phyloP scores from a whole-genome alignment of 2,113 vertebrate genomes.

The Eretmochelys imbricata region DNA sequence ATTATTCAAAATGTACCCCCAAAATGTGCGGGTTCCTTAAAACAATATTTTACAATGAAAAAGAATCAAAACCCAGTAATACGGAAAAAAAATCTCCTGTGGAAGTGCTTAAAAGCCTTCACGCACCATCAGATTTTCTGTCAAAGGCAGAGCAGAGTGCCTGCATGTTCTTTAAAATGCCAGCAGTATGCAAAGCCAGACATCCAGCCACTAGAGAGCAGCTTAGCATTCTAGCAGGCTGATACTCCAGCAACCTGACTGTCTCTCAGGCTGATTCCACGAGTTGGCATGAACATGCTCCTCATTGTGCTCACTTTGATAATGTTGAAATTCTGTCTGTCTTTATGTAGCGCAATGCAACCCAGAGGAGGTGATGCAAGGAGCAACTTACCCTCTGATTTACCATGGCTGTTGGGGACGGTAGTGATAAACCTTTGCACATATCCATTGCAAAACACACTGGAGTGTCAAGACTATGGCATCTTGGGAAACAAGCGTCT shows the following conservation, averaged over 20 bases:
- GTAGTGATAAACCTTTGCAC: constrained; percentile 47
- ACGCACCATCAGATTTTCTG: background rate
- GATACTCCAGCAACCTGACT: background rate
- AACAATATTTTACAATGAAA: background rate
- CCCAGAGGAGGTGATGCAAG: constrained; percentile 64
- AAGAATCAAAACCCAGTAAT: background rate
- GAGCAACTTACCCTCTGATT: constrained; percentile 37
- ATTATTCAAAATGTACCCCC: background rate
- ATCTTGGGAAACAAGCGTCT: constrained; percentile 46
- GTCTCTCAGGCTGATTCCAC: rapidly evolving
- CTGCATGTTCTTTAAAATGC: background rate
- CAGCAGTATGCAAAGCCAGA: background rate
- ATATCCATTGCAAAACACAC: constrained; percentile 50
- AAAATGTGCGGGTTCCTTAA: background rate
- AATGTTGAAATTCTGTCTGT: constrained; percentile 50
- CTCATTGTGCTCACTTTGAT: background rate
- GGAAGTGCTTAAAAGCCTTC: background rate
- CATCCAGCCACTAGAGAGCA: background rate
- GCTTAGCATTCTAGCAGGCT: background rate
- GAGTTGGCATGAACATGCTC: background rate
- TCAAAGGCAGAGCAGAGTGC: background rate
- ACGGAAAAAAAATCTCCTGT: background rate
- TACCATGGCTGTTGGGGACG: constrained; percentile 27
- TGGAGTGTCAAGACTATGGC: constrained; percentile 20
- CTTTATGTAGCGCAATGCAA: background rate